Evolutionary conservation across 2,888 invertebrate genomes (phyloP).

Genomic region (Drosophila paranaensis): DNA sequence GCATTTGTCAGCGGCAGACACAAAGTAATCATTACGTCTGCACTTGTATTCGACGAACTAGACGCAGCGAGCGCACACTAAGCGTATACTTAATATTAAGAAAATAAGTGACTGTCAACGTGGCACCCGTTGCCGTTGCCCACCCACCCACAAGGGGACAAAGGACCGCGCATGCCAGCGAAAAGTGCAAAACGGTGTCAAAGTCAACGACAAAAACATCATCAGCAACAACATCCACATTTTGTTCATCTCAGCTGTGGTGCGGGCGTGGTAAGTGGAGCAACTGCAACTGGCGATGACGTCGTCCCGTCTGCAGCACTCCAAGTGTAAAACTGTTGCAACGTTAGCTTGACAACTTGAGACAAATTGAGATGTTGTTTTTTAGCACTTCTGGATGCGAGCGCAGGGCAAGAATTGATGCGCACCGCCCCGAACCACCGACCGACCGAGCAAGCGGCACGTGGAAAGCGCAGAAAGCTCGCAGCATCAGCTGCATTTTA

Average conservation of each 20-base stretch:
- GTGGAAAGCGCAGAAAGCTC: not conserved
- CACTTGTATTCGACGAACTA: conserved; percentile 41
- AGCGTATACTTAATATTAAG: conserved; percentile 80
- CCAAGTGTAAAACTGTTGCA: conserved; percentile 58
- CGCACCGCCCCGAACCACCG: conserved; percentile 1
- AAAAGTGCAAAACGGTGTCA: conserved; percentile 78
- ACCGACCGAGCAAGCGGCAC: not conserved
- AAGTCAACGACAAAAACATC: conserved; percentile 60
- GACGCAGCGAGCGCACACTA: conserved; percentile 41
- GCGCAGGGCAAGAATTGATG: conserved; percentile 34
- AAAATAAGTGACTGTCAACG: conserved; percentile 76
- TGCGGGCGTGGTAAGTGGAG: not conserved
- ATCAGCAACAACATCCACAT: conserved; percentile 25
- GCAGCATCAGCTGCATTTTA: conserved; percentile 13
- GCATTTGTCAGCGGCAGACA: conserved; percentile 77
- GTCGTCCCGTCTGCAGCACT: conserved; percentile 40
- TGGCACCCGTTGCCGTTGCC: conserved; percentile 18
- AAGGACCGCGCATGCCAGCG: conserved; percentile 51
- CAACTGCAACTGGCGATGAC: conserved; percentile 37
- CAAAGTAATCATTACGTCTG: conserved; percentile 73
- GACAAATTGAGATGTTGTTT: conserved; percentile 73
- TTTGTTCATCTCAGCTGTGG: conserved; percentile 24
- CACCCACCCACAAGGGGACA: not conserved
- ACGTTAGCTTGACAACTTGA: conserved; percentile 70
- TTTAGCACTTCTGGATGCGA: conserved; percentile 8